phyloP scores from a whole-genome alignment of 2,888 invertebrate species.

The Penaeus monodon region DNA sequence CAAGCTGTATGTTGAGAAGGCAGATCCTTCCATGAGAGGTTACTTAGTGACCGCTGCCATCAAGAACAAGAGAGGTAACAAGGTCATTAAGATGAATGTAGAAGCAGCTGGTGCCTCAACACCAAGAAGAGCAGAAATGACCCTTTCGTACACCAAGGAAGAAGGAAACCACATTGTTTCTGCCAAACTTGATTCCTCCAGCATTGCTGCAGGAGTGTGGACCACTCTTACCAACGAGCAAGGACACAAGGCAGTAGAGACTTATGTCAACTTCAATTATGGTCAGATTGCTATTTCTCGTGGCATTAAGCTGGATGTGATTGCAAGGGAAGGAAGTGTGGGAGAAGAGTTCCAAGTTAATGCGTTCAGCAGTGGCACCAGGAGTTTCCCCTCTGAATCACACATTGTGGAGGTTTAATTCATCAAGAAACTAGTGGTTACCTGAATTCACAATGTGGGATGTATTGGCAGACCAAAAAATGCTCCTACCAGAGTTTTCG shows the following conservation, averaged over 20 bases:
- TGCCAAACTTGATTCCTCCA: conserved; percentile 13
- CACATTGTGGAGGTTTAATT: conserved; percentile 15
- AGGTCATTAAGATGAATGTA: background rate
- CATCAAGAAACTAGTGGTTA: background rate
- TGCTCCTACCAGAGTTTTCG: conserved; percentile 28
- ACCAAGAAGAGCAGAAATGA: conserved; percentile 21
- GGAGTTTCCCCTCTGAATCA: conserved; percentile 14
- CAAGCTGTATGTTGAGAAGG: conserved; percentile 29
- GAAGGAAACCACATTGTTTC: background rate
- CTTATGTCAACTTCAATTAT: background rate
- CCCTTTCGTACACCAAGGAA: conserved; percentile 7
- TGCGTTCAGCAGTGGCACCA: conserved; percentile 2
- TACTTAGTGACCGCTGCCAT: conserved; percentile 10
- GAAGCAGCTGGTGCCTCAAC: conserved; percentile 13
- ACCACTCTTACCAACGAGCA: conserved; percentile 20
- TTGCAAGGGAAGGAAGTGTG: background rate
- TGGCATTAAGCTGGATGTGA: conserved; percentile 16
- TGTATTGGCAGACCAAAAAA: conserved; percentile 14
- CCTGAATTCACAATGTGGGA: conserved; percentile 10
- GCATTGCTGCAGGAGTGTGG: background rate
- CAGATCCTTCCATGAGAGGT: conserved; percentile 30
- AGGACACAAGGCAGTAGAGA: conserved; percentile 13
- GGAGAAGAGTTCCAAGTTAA: conserved; percentile 13
- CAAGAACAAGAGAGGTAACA: background rate
- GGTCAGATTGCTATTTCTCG: background rate